Evolutionary conservation across 2,888 invertebrate species (phyloP), one percentile per base, ranked within the genome.

Genomic region (Xestoiulus laeticollis): DNA sequence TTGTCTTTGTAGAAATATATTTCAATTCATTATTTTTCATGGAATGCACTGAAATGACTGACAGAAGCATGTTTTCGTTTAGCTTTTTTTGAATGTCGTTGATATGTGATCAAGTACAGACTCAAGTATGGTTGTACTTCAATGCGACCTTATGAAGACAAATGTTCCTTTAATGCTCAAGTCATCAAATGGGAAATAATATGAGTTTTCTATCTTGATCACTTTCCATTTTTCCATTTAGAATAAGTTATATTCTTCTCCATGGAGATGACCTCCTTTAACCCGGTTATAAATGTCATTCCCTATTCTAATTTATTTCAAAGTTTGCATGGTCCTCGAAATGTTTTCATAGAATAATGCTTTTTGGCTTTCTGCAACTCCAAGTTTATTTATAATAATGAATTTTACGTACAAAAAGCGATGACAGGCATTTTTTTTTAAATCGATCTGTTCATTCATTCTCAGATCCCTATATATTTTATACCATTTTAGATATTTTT

Each of bases 351-450:
- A 26, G 12, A 68, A 68, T 26, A 59, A 59, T 59, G 59, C 12
- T 68, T 68, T 68, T 68, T 68, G 59, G 59, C 59, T 22, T 59
- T 22, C 22, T 59, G 59, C 10, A 59, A 8, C 22, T 68, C 68
- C 68, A 26, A 68, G 68, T 10, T 26, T 10, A 68, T 68, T 68
- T 68, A 10, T 12, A 26, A 26, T 12, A 68, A 68, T 68, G 68
- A 68, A 68, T 68, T 68, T 68, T 68, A n/a, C 68, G 26, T 12
- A 68, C 68, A 68, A 68, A 68, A 68, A 26, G 26, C 68, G 68
- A 68, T 68, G 68, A 68, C 68, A 68, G 68, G 68, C 68, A 38
- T 26, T 68, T 68, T 48, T 68, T 68, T 68, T 68, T n/a, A 68
- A 68, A 68, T 68, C 68, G 68, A 68, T 68, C 26, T 26, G 26